These are phyloP conservation scores for Lasioglossum pauxillum DNA, from an alignment of 2,888 invertebrate species.

Conservation along the genomic window DNA sequence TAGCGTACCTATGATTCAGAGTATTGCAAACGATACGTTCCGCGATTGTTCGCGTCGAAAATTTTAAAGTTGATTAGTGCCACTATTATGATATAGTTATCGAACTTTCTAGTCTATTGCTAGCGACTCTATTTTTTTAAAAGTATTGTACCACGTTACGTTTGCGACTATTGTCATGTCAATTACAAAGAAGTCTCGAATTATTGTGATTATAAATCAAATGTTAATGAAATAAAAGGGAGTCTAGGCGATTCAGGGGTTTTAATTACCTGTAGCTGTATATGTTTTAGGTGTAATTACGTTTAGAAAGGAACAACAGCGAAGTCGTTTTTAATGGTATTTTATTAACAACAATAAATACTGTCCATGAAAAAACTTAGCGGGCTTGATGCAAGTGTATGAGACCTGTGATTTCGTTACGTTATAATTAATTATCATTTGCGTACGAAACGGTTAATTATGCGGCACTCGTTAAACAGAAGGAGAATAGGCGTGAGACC, in stretches of 20 bases:
- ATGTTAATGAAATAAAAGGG: slow-evolving; percentile 72
- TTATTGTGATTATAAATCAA: slow-evolving; percentile 74
- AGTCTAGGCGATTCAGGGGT: slow-evolving; percentile 55
- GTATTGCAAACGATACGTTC: slow-evolving; percentile 23
- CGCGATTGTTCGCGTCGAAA: slow-evolving; percentile 17
- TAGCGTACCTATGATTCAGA: slow-evolving; percentile 10
- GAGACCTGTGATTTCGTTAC: slow-evolving; percentile 46
- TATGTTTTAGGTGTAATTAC: not conserved
- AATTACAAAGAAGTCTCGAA: slow-evolving; percentile 72
- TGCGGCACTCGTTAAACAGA: slow-evolving; percentile 43
- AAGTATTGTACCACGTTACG: slow-evolving; percentile 71
- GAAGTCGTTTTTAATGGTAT: slow-evolving; percentile 58
- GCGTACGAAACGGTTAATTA: slow-evolving; percentile 47
- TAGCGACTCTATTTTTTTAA: slow-evolving; percentile 72
- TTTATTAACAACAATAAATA: slow-evolving; percentile 83
- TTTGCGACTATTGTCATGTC: slow-evolving; percentile 74
- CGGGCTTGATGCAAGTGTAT: slow-evolving; percentile 62
- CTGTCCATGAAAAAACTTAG: slow-evolving; percentile 77
- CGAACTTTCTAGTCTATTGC: slow-evolving; percentile 71
- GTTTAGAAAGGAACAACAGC: slow-evolving; percentile 7
- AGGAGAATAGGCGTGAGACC: slow-evolving; percentile 22
- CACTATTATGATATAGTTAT: slow-evolving; percentile 56
- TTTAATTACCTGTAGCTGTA: not conserved
- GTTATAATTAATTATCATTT: slow-evolving; percentile 44
- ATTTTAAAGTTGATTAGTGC: slow-evolving; percentile 64